A percentile compares a stretch with the other conserved stretches of the same genome.
Conservation (phyloP, 2,797 vertebrate genomes). For the Gymnothorax javanicus region DNA sequence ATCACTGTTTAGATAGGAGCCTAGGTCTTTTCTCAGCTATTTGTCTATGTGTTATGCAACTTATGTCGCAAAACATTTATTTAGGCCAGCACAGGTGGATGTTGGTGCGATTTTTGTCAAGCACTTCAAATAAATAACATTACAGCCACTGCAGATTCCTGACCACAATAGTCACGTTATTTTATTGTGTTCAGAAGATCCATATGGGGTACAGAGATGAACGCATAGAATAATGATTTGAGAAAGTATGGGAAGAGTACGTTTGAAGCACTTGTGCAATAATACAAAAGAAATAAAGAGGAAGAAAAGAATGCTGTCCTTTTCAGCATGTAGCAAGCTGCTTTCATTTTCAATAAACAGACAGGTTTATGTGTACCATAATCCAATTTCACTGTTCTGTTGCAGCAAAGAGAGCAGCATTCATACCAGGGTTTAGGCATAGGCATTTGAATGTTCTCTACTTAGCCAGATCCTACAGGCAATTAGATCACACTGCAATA, state of each 20-base stretch:
- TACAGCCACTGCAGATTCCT: background rate
- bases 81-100: background rate
- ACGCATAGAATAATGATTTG: background rate
- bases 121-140: background rate
- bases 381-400: background rate
- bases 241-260: background rate
- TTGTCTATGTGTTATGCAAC: background rate
- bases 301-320: background rate
- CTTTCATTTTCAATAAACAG: background rate
- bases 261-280: background rate
- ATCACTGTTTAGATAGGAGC: background rate
- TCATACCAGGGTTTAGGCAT: background rate
- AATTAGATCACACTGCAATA: background rate
- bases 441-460: background rate
- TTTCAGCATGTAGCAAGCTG: background rate
- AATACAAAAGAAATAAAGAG: background rate
- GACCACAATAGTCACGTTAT: background rate
- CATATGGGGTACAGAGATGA: background rate
- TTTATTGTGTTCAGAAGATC: background rate
- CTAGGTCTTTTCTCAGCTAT: background rate
- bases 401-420: background rate
- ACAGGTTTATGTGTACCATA: background rate
- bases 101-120: background rate
- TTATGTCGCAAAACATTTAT: too few species aligned
- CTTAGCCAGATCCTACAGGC: background rate